A percentile compares a stretch with the other conserved stretches of the same genome.
These are phyloP conservation scores for Cremastinae sp. DNA, from an alignment of 2,888 invertebrate species.

Conservation along the genomic window DNA sequence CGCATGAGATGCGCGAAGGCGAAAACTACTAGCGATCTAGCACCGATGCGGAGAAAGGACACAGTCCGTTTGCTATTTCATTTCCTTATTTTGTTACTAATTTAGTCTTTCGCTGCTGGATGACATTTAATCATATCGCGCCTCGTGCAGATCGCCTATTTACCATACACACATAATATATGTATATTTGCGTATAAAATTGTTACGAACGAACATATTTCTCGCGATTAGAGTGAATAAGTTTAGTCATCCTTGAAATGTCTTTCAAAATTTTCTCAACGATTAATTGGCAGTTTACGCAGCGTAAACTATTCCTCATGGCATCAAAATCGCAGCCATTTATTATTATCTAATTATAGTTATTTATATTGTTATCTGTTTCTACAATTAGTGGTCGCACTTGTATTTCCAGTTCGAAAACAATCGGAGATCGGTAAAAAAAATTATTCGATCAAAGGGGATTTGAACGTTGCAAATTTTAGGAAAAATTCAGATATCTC, in stretches of 20 bases:
- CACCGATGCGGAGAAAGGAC: not conserved
- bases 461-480: no score
- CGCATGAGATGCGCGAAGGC: conserved; percentile 47
- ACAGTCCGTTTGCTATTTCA: not conserved
- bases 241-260: conserved; percentile 10
- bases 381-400: not conserved
- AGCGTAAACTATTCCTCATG: conserved; percentile 43
- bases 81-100: not conserved
- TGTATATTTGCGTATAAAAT: conserved; percentile 51
- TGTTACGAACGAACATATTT: conserved; percentile 42
- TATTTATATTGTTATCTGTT: conserved; percentile 11
- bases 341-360: not conserved
- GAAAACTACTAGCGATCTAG: conserved; percentile 29
- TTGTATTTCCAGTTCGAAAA: not conserved
- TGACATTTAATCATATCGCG: not conserved
- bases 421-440: not conserved
- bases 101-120: not conserved
- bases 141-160: conserved; percentile 19
- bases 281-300: conserved; percentile 55
- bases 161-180: conserved; percentile 5
- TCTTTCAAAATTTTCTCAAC: conserved; percentile 22
- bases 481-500: no score
- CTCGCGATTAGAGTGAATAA: conserved; percentile 26
- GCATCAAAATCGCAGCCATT: conserved; percentile 22
- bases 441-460: no score